Conservation (phyloP, 1,140 invertebrate species). For the Sarcophaga bullata region DNA sequence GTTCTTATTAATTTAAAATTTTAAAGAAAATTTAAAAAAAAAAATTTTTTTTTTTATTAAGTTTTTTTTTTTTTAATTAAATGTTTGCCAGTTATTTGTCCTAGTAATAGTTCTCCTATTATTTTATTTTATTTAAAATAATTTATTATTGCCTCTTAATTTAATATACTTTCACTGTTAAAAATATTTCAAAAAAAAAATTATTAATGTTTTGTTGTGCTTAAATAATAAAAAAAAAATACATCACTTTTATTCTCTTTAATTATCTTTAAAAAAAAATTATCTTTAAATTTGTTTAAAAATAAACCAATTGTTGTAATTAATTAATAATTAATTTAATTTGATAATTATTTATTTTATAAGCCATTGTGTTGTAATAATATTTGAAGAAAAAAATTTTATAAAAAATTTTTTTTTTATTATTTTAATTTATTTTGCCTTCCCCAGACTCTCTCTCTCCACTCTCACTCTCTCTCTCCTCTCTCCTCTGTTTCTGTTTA, state of each 20-base stretch:
- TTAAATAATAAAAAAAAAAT: slow-evolving; percentile 22
- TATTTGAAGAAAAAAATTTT: neutral
- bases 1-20: neutral
- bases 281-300: neutral
- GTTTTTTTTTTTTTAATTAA: neutral
- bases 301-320: slow-evolving; percentile 5
- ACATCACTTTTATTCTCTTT: neutral
- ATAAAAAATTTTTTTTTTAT: neutral
- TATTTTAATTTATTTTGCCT: too few species aligned
- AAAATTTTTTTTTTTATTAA: slow-evolving; percentile 17
- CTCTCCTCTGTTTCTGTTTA: too few species aligned
- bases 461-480: too few species aligned
- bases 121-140: neutral
- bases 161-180: neutral
- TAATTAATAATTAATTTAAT: too few species aligned
- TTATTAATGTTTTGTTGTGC: neutral
- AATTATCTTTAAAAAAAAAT: too few species aligned
- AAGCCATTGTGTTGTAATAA: too few species aligned
- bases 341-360: too few species aligned
- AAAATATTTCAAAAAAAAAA: too few species aligned
- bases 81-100: slow-evolving; percentile 26
- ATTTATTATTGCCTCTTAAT: neutral
- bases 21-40: slow-evolving; percentile 25
- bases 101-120: neutral
- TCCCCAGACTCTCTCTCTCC: too few species aligned